A percentile compares a stretch with the other conserved stretches of the same genome.
Evolutionary conservation across 2,888 invertebrate genomes (phyloP).

Genomic region (Conus canariensis): DNA sequence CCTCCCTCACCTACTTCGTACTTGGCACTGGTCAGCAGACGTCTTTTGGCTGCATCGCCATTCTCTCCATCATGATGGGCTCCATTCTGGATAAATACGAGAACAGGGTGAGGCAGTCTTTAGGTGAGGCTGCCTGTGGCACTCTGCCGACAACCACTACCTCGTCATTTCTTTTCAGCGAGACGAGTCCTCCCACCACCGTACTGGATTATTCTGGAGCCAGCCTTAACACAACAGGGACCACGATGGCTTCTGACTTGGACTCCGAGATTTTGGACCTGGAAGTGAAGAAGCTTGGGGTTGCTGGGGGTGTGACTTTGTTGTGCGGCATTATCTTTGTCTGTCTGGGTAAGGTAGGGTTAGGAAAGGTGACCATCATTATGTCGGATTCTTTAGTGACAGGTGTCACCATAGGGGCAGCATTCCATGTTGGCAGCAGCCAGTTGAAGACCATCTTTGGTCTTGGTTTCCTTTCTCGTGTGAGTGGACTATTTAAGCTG

Average conservation of each 20-base stretch:
- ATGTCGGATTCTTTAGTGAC: conserved; percentile 83
- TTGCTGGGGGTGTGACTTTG: conserved; percentile 58
- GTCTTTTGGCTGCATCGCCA: conserved; percentile 84
- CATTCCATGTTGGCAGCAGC: conserved; percentile 89
- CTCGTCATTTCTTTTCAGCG: not conserved
- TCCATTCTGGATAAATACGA: conserved; percentile 55
- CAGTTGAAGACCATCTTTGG: conserved; percentile 81
- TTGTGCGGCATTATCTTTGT: conserved; percentile 58
- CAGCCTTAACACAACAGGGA: not conserved
- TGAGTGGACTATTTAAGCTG: conserved; percentile 41
- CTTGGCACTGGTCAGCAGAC: conserved; percentile 93
- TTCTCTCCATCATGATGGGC: conserved; percentile 57
- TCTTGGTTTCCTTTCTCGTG: conserved; percentile 56
- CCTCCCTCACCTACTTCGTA: conserved; percentile 89
- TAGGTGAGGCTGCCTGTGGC: conserved; percentile 27
- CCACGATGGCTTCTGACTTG: not conserved
- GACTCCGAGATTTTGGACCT: not conserved
- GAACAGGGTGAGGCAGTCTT: not conserved
- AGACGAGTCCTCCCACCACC: not conserved
- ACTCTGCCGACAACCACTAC: not conserved
- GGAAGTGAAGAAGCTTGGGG: conserved; percentile 50
- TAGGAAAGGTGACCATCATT: conserved; percentile 59
- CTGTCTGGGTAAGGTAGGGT: conserved; percentile 53
- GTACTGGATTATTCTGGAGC: not conserved
- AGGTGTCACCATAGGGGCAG: conserved; percentile 91